Evolutionary conservation across 2,797 vertebrate species (phyloP), one percentile per base, ranked within the genome.

Genomic region (Phalloptychus januarius): DNA sequence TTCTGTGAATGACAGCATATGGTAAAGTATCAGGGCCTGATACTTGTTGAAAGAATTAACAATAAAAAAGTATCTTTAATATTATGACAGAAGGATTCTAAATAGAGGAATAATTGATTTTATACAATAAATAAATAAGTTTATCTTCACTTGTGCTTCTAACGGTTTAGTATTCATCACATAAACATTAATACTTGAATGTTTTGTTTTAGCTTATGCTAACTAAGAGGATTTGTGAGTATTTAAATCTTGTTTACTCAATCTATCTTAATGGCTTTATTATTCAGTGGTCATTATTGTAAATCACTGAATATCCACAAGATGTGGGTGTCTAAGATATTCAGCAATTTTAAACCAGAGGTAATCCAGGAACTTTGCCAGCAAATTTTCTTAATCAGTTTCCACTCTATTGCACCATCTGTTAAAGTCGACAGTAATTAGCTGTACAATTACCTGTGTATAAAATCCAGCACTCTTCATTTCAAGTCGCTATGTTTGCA

Each of bases 401-500:
- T 85, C 78, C 70, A 73, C 81, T 87, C 76, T 71, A 74, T 77
- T 79, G 85, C 86, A 85, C 87, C 91, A 91, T 91, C 91, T 91
- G 93, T 90, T 89, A 83, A 72, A 72, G 77, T 80, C 71, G 12
- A 76, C 85, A 77, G 78, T 82, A 86, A 93, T 91, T 78, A 84
- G 65, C 70, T 82, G 67, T 38, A 81, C 78, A 88, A 90, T 89
- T 85, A 89, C 85, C 81, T 77, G 78, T 63, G 44, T 82, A 88
- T 71, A 76, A 76, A 80, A 74, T 79, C 6, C 72, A 40, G 69
- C 31, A 40, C 16, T 76, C 46, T 83, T 84, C 65, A 79, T 82
- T 79, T 42, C 67, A 61, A 5, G 0, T 36, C 72, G 28, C 31
- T 15, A 16, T 79, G 74, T 87, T 82, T 80, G 61, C 75, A 31